Percentiles rank a stretch among this genome's conserved stretches.
phyloP scores from a whole-genome alignment of 1,140 invertebrate species.

The Drosophila lacteicornis region DNA sequence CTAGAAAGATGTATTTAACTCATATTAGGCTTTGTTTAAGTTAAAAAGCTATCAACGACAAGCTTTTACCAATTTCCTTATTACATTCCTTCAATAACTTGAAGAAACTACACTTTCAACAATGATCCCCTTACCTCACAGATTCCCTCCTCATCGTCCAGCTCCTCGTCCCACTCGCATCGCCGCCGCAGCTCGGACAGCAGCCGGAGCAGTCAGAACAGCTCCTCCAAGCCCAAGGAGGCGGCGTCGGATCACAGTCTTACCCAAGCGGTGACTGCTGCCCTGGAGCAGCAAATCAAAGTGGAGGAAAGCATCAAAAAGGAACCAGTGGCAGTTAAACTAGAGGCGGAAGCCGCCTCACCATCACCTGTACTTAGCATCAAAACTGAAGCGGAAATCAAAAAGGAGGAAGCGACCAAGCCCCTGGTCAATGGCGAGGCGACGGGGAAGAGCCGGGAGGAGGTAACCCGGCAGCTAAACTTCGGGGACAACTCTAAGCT shows the following conservation, averaged over 20 bases:
- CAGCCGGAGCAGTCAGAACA: slow-evolving; percentile 71
- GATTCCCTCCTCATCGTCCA: slow-evolving; percentile 66
- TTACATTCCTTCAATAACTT: no score
- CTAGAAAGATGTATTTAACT: no score
- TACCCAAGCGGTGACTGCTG: slow-evolving; percentile 27
- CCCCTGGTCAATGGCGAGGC: slow-evolving; percentile 55
- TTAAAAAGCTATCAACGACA: background rate
- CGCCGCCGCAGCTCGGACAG: slow-evolving; percentile 77
- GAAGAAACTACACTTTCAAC: background rate
- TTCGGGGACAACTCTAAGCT: slow-evolving; percentile 57
- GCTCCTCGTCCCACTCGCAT: slow-evolving; percentile 69
- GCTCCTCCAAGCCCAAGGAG: slow-evolving; percentile 49
- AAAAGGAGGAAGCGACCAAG: slow-evolving; percentile 52
- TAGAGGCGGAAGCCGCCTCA: background rate
- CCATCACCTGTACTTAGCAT: slow-evolving; percentile 36
- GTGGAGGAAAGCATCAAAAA: slow-evolving; percentile 38
- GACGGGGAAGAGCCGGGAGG: slow-evolving; percentile 67
- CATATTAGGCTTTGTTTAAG: no score
- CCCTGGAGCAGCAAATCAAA: slow-evolving; percentile 52
- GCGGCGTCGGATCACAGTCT: slow-evolving; percentile 29
- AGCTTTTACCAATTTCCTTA: background rate
- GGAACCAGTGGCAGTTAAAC: slow-evolving; percentile 29
- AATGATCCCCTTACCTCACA: slow-evolving; percentile 16
- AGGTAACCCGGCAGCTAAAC: slow-evolving; percentile 74
- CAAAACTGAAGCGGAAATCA: slow-evolving; percentile 63